Evolutionary conservation across 2,888 invertebrate species (phyloP).

Genomic region (Thumatha senex): DNA sequence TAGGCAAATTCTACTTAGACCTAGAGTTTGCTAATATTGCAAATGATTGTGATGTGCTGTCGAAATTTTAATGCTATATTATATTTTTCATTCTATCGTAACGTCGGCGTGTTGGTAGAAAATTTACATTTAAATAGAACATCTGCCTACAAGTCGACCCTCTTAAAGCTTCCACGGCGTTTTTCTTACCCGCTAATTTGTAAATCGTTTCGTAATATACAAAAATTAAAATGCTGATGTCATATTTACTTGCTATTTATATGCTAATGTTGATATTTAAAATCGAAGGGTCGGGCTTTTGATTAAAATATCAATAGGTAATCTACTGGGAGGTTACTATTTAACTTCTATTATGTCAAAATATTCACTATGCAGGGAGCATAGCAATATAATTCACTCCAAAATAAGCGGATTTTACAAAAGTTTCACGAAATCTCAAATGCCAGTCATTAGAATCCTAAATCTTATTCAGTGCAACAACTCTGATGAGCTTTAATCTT

Average conservation of each 20-base stretch:
- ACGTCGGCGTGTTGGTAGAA: constrained; percentile 67
- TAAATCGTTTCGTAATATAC: constrained; percentile 81
- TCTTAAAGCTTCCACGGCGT: constrained; percentile 71
- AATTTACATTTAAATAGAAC: constrained; percentile 84
- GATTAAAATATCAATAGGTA: constrained; percentile 81
- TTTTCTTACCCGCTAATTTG: constrained; percentile 83
- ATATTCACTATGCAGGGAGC: constrained; percentile 52
- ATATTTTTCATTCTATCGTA: constrained; percentile 69
- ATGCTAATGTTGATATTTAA: constrained; percentile 71
- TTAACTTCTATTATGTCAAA: constrained; percentile 45
- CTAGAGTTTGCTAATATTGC: constrained; percentile 25
- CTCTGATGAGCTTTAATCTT: constrained; percentile 76
- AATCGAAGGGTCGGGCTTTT: constrained; percentile 59
- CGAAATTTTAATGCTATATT: constrained; percentile 72
- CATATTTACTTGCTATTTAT: constrained; percentile 81
- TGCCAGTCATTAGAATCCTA: constrained; percentile 63
- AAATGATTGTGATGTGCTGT: constrained; percentile 51
- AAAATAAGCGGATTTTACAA: constrained; percentile 19
- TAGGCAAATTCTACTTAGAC: constrained; percentile 11
- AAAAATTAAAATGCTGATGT: constrained; percentile 83
- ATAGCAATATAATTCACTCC: constrained; percentile 39
- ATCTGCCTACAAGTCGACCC: constrained; percentile 78
- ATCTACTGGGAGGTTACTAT: constrained; percentile 55
- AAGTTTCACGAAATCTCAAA: constrained; percentile 40
- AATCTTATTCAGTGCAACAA: constrained; percentile 66